Conservation (phyloP, 2,797 vertebrate species). For the Varecia variegata region DNA sequence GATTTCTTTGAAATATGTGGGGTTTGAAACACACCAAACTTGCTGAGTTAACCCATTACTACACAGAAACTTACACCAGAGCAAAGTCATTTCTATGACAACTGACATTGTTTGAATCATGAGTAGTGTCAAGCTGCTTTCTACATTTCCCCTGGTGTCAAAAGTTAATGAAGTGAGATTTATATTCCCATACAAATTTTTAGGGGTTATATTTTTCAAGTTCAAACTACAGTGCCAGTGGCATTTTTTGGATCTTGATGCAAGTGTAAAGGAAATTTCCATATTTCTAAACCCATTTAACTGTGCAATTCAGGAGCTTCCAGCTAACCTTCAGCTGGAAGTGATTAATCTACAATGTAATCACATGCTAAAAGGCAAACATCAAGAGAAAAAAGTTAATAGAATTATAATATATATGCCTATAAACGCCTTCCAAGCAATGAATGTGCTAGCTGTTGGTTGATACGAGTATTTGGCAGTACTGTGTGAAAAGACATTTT, state of each 20-base stretch:
- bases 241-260: background rate
- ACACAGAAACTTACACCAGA: background rate
- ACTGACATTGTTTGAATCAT: background rate
- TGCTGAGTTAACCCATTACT: background rate
- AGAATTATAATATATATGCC: background rate
- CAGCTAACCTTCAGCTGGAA: background rate
- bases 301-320: background rate
- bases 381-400: background rate
- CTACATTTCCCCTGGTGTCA: background rate
- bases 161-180: background rate
- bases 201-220: background rate
- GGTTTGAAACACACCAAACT: background rate
- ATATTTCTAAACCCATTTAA: background rate
- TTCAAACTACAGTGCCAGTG: background rate
- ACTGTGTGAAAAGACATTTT: background rate
- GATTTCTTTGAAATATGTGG: background rate
- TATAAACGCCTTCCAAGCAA: background rate
- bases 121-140: background rate
- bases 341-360: background rate
- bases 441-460: background rate
- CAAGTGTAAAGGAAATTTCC: background rate
- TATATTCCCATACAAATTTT: background rate
- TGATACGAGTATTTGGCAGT: background rate
- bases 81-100: background rate
- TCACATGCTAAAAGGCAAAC: background rate